Conservation (phyloP, 2,113 vertebrate species). For the Rhinogobius similis region DNA sequence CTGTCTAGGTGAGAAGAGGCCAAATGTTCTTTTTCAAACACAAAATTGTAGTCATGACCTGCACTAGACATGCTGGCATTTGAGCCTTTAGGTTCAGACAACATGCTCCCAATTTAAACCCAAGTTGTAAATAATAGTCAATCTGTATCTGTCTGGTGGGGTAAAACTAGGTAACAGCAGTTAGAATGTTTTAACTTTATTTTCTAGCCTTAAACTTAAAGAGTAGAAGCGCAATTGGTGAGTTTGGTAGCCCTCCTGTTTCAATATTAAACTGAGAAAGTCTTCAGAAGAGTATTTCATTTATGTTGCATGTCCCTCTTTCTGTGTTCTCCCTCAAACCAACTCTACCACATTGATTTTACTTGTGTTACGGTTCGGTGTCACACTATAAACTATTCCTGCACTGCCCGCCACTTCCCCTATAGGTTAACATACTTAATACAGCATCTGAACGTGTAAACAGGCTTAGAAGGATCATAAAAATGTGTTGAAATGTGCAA, state of each 20-base stretch:
- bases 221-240: neutral
- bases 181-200: too few species aligned
- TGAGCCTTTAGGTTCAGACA: slow-evolving; percentile 7
- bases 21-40: slow-evolving; percentile 37
- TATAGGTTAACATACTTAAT: slow-evolving; percentile 2
- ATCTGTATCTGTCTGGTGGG: too few species aligned
- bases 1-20: slow-evolving; percentile 86
- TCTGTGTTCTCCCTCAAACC: too few species aligned
- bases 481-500: slow-evolving; percentile 20
- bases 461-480: slow-evolving; percentile 1
- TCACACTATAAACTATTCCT: neutral
- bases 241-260: neutral
- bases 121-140: neutral
- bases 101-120: neutral
- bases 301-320: too few species aligned
- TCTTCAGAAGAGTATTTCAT: too few species aligned
- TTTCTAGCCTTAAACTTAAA: too few species aligned
- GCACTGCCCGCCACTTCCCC: slow-evolving; percentile 1
- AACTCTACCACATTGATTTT: neutral
- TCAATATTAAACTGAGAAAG: too few species aligned
- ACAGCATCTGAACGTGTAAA: slow-evolving; percentile 15
- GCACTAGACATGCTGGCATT: slow-evolving; percentile 14
- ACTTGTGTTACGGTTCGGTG: neutral
- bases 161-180: neutral
- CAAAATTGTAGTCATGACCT: slow-evolving; percentile 19